These are phyloP conservation scores for Syngnathoides biaculeatus DNA, from an alignment of 2,113 vertebrate genomes.

Conservation along the genomic window DNA sequence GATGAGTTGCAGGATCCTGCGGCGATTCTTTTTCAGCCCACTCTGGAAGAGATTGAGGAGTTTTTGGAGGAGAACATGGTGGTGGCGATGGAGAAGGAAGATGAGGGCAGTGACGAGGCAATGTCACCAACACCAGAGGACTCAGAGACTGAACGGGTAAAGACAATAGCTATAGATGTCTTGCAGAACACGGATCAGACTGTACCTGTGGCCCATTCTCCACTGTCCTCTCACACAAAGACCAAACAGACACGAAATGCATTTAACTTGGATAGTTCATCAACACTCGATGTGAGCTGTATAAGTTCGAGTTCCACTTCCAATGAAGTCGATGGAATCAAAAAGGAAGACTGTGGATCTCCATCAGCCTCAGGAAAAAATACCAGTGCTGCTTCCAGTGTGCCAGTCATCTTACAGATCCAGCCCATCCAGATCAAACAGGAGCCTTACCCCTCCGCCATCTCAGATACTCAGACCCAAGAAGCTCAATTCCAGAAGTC, in stretches of 20 bases:
- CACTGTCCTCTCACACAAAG: slow-evolving; percentile 38
- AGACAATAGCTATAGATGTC: slow-evolving; percentile 66
- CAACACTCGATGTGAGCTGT: slow-evolving; percentile 33
- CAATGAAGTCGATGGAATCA: slow-evolving; percentile 34
- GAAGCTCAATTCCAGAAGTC: slow-evolving; percentile 48
- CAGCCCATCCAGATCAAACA: slow-evolving; percentile 90
- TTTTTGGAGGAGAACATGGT: slow-evolving; percentile 98
- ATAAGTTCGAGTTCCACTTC: background rate
- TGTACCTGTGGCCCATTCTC: slow-evolving; percentile 60
- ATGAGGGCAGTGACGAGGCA: slow-evolving; percentile 51
- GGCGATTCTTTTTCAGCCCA: slow-evolving; percentile 90
- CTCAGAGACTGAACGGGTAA: slow-evolving; percentile 62
- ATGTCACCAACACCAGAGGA: slow-evolving; percentile 47
- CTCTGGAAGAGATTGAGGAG: slow-evolving; percentile 96
- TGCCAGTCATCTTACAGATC: slow-evolving; percentile 88
- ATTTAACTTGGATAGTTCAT: slow-evolving; percentile 62
- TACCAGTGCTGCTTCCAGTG: slow-evolving; percentile 49
- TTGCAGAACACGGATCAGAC: slow-evolving; percentile 76
- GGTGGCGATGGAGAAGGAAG: slow-evolving; percentile 74
- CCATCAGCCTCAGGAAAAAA: slow-evolving; percentile 62
- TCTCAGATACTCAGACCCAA: slow-evolving; percentile 38
- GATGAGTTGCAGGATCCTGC: slow-evolving; percentile 81
- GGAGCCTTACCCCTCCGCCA: slow-evolving; percentile 60
- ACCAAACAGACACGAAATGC: slow-evolving; percentile 45
- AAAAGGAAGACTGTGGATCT: slow-evolving; percentile 69